A percentile compares a stretch with the other conserved stretches of the same genome.
phyloP scores from a whole-genome alignment of 2,888 invertebrate genomes.

The Saturnia pavonia region DNA sequence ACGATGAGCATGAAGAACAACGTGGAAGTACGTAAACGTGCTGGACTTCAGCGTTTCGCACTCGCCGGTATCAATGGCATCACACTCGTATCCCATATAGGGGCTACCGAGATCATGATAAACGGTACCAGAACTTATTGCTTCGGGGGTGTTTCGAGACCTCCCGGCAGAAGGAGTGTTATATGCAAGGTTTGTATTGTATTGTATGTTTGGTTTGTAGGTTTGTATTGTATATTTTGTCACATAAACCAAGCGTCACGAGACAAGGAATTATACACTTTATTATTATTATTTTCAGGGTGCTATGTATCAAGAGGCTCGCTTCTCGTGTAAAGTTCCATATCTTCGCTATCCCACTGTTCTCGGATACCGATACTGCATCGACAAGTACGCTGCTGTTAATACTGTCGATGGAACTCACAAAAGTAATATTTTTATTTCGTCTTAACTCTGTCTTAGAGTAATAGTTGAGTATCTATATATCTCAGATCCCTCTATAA shows the following conservation, averaged over 20 bases:
- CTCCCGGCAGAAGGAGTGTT: conserved; percentile 69
- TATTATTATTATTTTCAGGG: conserved; percentile 49
- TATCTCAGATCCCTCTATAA: too few relatives aligned
- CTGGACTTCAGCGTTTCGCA: conserved; percentile 73
- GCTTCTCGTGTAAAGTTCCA: conserved; percentile 68
- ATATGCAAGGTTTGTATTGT: conserved; percentile 74
- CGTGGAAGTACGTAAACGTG: conserved; percentile 74
- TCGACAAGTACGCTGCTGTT: conserved; percentile 69
- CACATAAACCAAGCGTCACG: not conserved
- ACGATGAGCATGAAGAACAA: conserved; percentile 79
- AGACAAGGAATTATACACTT: not conserved
- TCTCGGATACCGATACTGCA: conserved; percentile 68
- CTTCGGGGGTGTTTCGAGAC: conserved; percentile 71
- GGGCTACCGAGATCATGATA: conserved; percentile 76
- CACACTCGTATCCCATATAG: conserved; percentile 73
- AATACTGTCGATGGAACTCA: conserved; percentile 65
- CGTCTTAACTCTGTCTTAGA: not conserved
- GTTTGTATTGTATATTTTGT: too few relatives aligned
- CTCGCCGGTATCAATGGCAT: conserved; percentile 77
- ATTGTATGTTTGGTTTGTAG: too few relatives aligned
- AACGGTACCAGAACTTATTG: conserved; percentile 73
- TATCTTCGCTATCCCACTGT: conserved; percentile 65
- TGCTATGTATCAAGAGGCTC: conserved; percentile 73
- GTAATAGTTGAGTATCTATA: too few relatives aligned
- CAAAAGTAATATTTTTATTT: conserved; percentile 51